A percentile compares a stretch with the other conserved stretches of the same genome.
Evolutionary conservation across 2,797 vertebrate genomes (phyloP).

Genomic region (Nasua narica): DNA sequence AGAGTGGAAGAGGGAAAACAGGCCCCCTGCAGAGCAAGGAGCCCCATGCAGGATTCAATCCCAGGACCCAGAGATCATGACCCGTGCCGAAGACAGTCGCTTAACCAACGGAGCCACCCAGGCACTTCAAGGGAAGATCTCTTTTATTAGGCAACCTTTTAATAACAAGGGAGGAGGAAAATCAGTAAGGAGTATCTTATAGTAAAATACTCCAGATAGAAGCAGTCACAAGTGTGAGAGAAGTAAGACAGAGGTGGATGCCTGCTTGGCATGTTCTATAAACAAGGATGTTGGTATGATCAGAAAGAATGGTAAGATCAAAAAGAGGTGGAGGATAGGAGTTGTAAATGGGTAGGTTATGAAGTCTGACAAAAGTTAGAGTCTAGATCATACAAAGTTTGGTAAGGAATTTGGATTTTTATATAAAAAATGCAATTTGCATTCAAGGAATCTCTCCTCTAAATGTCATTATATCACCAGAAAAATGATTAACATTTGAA

Average conservation of each 20-base stretch:
- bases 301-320: neutral
- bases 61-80: too few species aligned
- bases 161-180: neutral
- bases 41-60: too few species aligned
- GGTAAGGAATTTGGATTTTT: neutral
- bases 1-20: too few species aligned
- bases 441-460: neutral
- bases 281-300: neutral
- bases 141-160: neutral
- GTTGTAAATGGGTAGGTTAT: neutral
- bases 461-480: neutral
- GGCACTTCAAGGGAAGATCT: neutral
- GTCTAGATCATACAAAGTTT: neutral
- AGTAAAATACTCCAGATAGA: neutral
- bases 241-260: neutral
- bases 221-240: neutral
- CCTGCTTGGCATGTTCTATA: neutral
- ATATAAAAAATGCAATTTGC: neutral
- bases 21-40: too few species aligned
- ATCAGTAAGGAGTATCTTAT: neutral
- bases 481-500: neutral
- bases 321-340: neutral
- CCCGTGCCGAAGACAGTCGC: too few species aligned
- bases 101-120: too few species aligned
- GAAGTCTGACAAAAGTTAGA: neutral